These are phyloP conservation scores for Drosophila infuscata DNA, from an alignment of 2,888 invertebrate species.

Conservation along the genomic window DNA sequence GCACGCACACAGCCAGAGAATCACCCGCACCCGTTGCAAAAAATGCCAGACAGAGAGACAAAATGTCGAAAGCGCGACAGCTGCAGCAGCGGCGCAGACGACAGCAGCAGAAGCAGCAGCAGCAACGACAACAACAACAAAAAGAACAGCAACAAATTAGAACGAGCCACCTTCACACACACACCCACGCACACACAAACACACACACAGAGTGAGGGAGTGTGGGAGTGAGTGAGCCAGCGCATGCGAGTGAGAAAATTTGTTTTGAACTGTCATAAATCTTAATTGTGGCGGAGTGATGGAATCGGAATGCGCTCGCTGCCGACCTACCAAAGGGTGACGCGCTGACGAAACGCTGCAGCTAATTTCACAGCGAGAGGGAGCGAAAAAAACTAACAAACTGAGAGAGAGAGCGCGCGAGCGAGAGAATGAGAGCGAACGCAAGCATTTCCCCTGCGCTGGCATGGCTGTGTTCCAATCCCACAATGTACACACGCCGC, in stretches of 20 bases:
- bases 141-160: conserved; percentile 66
- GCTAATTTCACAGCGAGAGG: conserved; percentile 48
- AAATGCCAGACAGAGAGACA: conserved; percentile 69
- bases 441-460: conserved; percentile 63
- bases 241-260: conserved; percentile 76
- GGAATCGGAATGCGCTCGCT: conserved; percentile 68
- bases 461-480: conserved; percentile 60
- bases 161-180: conserved; percentile 55
- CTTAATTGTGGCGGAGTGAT: conserved; percentile 81
- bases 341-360: conserved; percentile 68
- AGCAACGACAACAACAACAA: conserved; percentile 29
- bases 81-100: conserved; percentile 56
- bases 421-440: conserved; percentile 24
- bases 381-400: neutral
- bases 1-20: conserved; percentile 16
- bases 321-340: conserved; percentile 56
- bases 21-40: conserved; percentile 56
- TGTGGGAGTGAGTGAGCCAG: conserved; percentile 67
- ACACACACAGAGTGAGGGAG: conserved; percentile 24
- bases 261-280: conserved; percentile 85
- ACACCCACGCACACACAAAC: conserved; percentile 18
- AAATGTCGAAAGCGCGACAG: conserved; percentile 74
- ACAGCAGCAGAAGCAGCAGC: conserved; percentile 34
- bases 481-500: conserved; percentile 50
- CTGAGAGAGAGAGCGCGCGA: conserved; percentile 1